A percentile compares a stretch with the other conserved stretches of the same genome.
phyloP scores from a whole-genome alignment of 2,888 invertebrate genomes.

The Lasioglossum leucozonium region DNA sequence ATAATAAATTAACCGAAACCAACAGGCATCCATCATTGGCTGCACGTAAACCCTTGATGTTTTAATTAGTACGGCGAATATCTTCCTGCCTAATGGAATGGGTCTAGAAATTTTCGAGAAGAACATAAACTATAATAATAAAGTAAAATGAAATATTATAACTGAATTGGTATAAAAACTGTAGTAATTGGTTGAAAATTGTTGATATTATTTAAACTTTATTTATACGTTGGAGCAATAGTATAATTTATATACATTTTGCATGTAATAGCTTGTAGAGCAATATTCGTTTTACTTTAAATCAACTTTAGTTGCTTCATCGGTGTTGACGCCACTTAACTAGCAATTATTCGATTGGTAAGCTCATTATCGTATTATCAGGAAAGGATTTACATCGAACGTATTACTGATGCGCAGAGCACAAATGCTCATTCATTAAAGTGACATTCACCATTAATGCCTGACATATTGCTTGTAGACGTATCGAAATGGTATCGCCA shows the following conservation, averaged over 20 bases:
- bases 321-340: background rate
- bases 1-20: conserved; percentile 23
- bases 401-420: background rate
- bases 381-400: conserved; percentile 32
- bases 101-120: background rate
- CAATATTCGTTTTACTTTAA: background rate
- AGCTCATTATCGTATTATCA: conserved; percentile 33
- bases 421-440: conserved; percentile 17
- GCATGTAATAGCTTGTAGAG: background rate
- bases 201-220: background rate
- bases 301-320: background rate
- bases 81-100: background rate
- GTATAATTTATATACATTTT: too few relatives aligned
- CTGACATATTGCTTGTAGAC: conserved; percentile 19
- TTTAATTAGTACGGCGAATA: background rate
- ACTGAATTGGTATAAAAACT: background rate
- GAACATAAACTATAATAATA: too few relatives aligned
- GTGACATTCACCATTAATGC: conserved; percentile 20
- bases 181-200: background rate
- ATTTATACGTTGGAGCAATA: background rate
- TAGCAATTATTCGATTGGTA: conserved; percentile 16
- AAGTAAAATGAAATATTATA: background rate
- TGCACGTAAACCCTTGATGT: background rate
- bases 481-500: background rate
- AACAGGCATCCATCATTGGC: background rate